A percentile compares a stretch with the other conserved stretches of the same genome.
These are phyloP conservation scores for Otus sunia DNA, from an alignment of 2,113 vertebrate genomes.

Conservation along the genomic window DNA sequence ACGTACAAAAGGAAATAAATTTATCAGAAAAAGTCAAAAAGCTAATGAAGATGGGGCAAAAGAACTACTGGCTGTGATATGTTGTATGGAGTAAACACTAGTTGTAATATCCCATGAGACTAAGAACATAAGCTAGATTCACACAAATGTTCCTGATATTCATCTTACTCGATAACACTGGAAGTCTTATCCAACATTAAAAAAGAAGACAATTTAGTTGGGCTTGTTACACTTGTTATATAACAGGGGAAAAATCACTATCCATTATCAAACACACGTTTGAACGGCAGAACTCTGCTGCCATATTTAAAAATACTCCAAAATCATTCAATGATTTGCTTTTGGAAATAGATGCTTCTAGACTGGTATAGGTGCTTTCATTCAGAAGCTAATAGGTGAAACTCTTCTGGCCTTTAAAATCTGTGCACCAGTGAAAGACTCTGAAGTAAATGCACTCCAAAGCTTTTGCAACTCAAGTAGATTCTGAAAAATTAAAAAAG, in stretches of 20 bases:
- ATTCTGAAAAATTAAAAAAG: not conserved
- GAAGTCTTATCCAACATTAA: not conserved
- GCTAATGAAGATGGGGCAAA: not conserved
- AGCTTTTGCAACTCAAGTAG: not conserved
- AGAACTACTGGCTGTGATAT: not conserved
- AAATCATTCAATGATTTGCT: not conserved
- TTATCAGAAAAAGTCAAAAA: not conserved
- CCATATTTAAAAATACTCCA: not conserved
- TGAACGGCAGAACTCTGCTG: not conserved
- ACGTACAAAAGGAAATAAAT: not conserved
- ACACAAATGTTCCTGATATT: not conserved
- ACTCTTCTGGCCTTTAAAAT: not conserved
- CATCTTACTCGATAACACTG: not conserved
- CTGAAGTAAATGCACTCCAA: not conserved
- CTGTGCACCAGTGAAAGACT: not conserved
- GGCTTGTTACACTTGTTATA: not conserved
- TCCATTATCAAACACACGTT: not conserved
- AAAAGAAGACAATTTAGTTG: not conserved
- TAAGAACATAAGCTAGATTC: not conserved
- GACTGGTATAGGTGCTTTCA: not conserved
- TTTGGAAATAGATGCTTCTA: not conserved
- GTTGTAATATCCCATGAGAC: not conserved
- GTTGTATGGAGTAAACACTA: not conserved
- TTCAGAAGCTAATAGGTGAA: not conserved
- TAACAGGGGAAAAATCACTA: not conserved